A percentile compares a stretch with the other conserved stretches of the same genome.
Evolutionary conservation across 2,888 invertebrate species (phyloP).

Genomic region (Pristionchus maxplancki): DNA sequence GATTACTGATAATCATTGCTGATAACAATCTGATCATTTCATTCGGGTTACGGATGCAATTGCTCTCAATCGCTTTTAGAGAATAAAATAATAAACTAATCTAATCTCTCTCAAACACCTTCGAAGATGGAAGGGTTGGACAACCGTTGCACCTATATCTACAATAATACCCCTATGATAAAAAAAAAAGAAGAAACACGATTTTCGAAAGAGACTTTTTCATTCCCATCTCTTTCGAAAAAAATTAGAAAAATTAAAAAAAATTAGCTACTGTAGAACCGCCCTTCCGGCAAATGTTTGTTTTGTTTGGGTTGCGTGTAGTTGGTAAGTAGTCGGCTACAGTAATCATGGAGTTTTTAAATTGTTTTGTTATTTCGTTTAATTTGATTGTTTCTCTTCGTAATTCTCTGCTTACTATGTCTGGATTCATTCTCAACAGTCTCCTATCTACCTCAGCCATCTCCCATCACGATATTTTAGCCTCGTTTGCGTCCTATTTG

Average conservation of each 20-base stretch:
- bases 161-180: neutral
- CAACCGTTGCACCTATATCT: neutral
- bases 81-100: neutral
- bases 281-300: too few species aligned
- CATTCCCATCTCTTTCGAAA: too few species aligned
- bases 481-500: neutral
- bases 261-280: too few species aligned
- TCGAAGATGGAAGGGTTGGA: neutral
- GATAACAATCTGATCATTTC: neutral
- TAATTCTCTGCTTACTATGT: neutral
- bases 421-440: neutral
- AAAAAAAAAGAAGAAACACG: too few species aligned
- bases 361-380: neutral
- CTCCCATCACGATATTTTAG: neutral
- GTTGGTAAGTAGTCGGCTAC: too few species aligned
- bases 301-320: too few species aligned
- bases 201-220: too few species aligned
- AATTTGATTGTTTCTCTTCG: neutral
- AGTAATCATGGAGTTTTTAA: neutral
- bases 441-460: neutral
- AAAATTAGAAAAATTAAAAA: too few species aligned
- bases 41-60: neutral
- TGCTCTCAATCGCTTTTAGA: slow-evolving; percentile 20
- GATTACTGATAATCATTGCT: neutral
- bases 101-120: neutral